Conservation (phyloP, 1,140 invertebrate species). For the Sitobion miscanthi region DNA sequence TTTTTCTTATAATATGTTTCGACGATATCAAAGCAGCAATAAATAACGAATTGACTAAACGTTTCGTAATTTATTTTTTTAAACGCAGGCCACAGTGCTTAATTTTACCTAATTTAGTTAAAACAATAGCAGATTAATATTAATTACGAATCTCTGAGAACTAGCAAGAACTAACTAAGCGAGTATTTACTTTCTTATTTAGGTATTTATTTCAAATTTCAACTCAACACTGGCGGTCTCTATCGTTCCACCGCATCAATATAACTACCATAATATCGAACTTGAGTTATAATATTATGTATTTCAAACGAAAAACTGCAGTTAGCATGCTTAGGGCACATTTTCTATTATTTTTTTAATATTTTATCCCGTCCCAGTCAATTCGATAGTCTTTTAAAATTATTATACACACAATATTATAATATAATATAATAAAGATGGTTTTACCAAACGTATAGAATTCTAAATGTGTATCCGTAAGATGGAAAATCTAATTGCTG, state of each 20-base stretch:
- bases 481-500: background rate
- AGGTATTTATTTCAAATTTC: background rate
- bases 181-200: background rate
- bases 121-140: background rate
- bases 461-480: background rate
- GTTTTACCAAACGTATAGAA: background rate
- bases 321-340: background rate
- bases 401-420: background rate
- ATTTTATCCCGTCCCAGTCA: background rate
- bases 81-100: no score
- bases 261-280: background rate
- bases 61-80: no score
- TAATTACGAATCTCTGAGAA: background rate
- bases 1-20: no score
- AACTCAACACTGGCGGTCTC: background rate
- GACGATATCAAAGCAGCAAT: no score
- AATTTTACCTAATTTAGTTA: no score
- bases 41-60: no score
- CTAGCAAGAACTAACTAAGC: no score
- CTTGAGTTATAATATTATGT: background rate
- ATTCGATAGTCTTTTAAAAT: background rate
- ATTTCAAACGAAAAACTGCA: background rate
- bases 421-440: background rate
- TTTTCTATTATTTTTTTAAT: background rate
- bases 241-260: background rate